Evolutionary conservation across 2,797 vertebrate species (phyloP), one percentile per base, ranked within the genome.

Genomic region (Microctenopoma lineatum): DNA sequence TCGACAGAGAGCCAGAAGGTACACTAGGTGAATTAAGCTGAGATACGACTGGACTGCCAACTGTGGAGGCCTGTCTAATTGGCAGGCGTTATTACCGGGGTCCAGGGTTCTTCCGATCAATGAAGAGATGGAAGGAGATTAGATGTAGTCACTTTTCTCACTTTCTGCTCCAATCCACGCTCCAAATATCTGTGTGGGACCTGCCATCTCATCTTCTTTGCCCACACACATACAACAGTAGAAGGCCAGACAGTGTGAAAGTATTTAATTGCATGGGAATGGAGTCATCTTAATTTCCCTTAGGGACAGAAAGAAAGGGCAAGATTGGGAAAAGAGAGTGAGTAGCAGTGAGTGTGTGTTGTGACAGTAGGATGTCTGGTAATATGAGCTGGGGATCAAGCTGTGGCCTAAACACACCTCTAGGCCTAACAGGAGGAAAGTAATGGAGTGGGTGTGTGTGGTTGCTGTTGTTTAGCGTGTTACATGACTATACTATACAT

Each of bases 201-300:
- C 75, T 82, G 60, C 62, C 55, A 56, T 78, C 45, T 64, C 64
- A 64, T 74, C 45, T 66, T 36, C 39, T 59, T 44, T 44, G 39
- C 2, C 39, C 45, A 55, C 53, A 60, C 18, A 56, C 32, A 53
- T 4, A 18, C 7, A 68, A 46, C 13, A 42, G 50, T 16, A 1
- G 26, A n/a, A 15, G 58, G 63, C 45, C 56, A 74, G 83, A 75
- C 82, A 77, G 75, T 55, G 70, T 64, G 64, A 70, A 59, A 65
- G 52, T 41, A 42, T 87, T 88, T 90, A 87, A 91, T 90, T 84
- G 71, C 81, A 75, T 67, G 70, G 81, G 76, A 83, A 86, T 81
- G 52, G 46, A 87, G 84, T 87, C 75, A 44, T 86, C 74, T 65
- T 83, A 70, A 90, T 88, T 86, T 85, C 78, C 87, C 73, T 74